Evolutionary conservation across 2,113 vertebrate species (phyloP).

Genomic region (Anser brachyrhynchus): DNA sequence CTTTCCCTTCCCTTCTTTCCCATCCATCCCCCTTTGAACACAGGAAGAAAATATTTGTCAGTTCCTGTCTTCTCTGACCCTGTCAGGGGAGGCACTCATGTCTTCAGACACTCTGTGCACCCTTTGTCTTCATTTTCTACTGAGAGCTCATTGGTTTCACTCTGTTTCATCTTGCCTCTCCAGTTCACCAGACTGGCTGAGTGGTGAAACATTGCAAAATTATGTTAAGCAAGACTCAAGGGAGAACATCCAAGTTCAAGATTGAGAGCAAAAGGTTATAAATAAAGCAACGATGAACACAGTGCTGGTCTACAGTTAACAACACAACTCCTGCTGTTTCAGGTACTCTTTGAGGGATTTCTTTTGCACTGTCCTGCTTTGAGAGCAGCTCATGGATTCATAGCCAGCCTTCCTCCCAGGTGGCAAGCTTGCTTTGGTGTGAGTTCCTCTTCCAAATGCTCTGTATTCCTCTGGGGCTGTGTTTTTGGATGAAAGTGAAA

Average conservation of each 20-base stretch:
- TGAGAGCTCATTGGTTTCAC: neutral
- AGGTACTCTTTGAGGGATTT: neutral
- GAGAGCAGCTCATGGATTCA: neutral
- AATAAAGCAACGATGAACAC: neutral
- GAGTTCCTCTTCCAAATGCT: neutral
- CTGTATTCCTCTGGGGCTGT: neutral
- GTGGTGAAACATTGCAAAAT: neutral
- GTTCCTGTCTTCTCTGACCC: neutral
- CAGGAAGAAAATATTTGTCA: neutral
- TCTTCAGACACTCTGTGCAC: neutral
- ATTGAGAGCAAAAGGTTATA: neutral
- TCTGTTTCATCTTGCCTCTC: neutral
- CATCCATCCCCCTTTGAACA: neutral
- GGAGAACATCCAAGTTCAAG: neutral
- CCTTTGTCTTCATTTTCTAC: neutral
- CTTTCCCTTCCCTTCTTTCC: neutral
- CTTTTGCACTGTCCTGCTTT: neutral
- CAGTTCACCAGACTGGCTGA: neutral
- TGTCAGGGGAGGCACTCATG: neutral
- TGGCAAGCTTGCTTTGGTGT: rapidly evolving
- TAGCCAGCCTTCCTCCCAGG: neutral
- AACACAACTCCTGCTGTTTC: neutral
- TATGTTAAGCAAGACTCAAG: neutral
- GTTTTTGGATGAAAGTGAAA: neutral
- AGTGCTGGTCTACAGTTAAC: neutral